Evolutionary conservation across 2,113 vertebrate genomes (phyloP).

Genomic region (Probosciger aterrimus): DNA sequence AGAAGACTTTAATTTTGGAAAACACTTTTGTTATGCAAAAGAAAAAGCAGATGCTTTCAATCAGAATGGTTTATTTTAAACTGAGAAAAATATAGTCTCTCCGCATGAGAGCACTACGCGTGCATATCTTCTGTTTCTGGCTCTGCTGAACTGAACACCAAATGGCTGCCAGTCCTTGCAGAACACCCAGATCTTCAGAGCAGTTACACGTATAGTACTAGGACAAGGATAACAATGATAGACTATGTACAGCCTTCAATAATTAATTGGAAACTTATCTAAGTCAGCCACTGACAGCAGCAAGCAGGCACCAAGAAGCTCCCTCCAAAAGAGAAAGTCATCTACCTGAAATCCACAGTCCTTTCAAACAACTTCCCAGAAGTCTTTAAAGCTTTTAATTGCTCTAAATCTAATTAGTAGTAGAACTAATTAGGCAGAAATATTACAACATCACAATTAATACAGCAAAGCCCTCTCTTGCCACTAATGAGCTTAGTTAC

Average conservation of each 20-base stretch:
- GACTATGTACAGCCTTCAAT: neutral
- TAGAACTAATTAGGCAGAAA: conserved; percentile 57
- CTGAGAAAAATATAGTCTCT: neutral
- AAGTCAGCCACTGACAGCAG: neutral
- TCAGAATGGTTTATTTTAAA: conserved; percentile 49
- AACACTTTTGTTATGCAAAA: neutral
- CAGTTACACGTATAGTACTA: neutral
- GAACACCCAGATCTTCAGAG: neutral
- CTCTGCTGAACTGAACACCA: neutral
- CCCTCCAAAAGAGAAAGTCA: neutral
- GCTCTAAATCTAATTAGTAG: conserved; percentile 62
- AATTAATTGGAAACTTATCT: neutral
- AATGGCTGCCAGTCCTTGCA: neutral
- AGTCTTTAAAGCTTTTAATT: conserved; percentile 52
- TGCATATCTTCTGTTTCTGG: neutral
- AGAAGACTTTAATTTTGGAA: neutral
- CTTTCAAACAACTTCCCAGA: neutral
- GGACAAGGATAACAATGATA: neutral
- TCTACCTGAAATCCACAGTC: neutral
- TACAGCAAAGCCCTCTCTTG: conserved; percentile 34
- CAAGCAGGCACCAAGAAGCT: neutral
- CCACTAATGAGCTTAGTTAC: conserved; percentile 43
- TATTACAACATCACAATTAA: conserved; percentile 28
- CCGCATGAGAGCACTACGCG: neutral
- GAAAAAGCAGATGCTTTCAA: conserved; percentile 51